phyloP scores from a whole-genome alignment of 2,888 invertebrate species.

The Cheilosia soror region DNA sequence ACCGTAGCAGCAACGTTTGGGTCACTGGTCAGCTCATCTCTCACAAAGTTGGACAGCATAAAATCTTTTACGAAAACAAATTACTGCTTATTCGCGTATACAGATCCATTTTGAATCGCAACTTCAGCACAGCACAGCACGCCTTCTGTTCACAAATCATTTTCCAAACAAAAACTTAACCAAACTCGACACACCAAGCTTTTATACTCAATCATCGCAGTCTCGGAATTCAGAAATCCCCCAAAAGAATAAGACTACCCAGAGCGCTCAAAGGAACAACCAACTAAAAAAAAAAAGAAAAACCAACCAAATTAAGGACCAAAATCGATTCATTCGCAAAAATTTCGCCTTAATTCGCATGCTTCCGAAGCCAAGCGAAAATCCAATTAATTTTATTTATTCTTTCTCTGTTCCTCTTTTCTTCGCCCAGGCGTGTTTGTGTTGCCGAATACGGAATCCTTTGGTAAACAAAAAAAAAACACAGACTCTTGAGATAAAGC shows the following conservation, averaged over 20 bases:
- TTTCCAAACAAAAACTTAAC: background rate
- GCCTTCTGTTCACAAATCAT: constrained; percentile 1
- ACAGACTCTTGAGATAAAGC: constrained; percentile 23
- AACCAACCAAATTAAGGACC: constrained; percentile 21
- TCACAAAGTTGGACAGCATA: no score
- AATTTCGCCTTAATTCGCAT: constrained; percentile 53
- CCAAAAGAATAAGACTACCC: background rate
- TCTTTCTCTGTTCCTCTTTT: constrained; percentile 28
- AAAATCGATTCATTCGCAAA: constrained; percentile 42
- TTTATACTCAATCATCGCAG: constrained; percentile 4
- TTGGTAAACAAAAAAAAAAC: background rate
- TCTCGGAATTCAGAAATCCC: background rate
- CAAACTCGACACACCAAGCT: constrained; percentile 7
- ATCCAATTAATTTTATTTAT: constrained; percentile 70
- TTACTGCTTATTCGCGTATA: no score
- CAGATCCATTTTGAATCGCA: no score
- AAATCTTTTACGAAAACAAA: no score
- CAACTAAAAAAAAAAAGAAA: constrained; percentile 1
- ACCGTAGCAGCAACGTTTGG: no score
- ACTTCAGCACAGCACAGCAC: background rate
- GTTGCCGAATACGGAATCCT: background rate
- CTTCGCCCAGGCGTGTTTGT: constrained; percentile 10
- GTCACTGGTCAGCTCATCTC: no score
- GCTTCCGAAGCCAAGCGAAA: constrained; percentile 69
- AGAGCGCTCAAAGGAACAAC: background rate